Percentiles rank a stretch among this genome's conserved stretches.
Evolutionary conservation across 1,140 invertebrate genomes (phyloP).

Genomic region (Drosophila santomea): DNA sequence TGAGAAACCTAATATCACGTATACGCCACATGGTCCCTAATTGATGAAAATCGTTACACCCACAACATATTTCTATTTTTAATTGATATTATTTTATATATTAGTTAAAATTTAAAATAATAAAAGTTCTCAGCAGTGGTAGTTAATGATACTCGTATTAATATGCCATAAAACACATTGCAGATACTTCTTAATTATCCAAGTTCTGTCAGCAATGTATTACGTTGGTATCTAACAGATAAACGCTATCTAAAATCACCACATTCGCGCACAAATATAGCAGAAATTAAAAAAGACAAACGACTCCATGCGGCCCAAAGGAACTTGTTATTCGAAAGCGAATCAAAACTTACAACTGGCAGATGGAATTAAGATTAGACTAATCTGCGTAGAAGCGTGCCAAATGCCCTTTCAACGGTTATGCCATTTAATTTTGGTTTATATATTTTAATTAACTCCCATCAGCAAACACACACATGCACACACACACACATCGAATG

Average conservation of each 20-base stretch:
- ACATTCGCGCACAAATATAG: background rate
- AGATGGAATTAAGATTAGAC: slow-evolving; percentile 54
- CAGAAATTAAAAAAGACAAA: slow-evolving; percentile 21
- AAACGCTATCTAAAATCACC: background rate
- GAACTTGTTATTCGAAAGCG: slow-evolving; percentile 15
- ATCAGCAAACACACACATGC: background rate
- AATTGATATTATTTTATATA: no score
- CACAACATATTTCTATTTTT: background rate
- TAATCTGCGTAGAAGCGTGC: slow-evolving; percentile 44
- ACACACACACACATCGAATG: slow-evolving; percentile 12
- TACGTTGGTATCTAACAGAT: background rate
- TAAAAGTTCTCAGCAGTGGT: no score
- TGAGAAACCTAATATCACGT: background rate
- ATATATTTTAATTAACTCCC: slow-evolving; percentile 56
- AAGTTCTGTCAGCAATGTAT: no score
- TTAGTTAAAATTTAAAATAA: no score
- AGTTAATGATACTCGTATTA: no score
- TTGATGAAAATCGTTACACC: background rate
- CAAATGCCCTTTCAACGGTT: slow-evolving; percentile 49
- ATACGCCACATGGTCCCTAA: background rate
- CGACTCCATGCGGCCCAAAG: slow-evolving; percentile 6
- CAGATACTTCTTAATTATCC: background rate
- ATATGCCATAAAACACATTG: background rate
- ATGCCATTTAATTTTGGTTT: slow-evolving; percentile 46
- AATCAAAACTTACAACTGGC: slow-evolving; percentile 55